These are phyloP conservation scores for Itoplectis maculator DNA, from an alignment of 2,888 invertebrate species.

Conservation along the genomic window DNA sequence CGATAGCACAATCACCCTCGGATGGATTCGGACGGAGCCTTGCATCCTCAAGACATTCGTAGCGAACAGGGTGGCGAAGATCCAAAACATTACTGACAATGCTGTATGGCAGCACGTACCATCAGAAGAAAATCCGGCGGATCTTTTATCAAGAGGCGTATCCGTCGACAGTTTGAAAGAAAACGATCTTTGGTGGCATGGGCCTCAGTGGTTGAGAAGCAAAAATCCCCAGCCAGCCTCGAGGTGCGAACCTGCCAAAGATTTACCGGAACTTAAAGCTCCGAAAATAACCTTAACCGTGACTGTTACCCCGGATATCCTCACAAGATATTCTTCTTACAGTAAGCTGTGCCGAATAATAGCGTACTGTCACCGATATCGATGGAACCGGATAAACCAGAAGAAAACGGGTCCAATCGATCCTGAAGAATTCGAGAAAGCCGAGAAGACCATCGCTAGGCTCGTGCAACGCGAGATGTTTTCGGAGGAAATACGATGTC, in stretches of 20 bases:
- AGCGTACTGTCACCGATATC: background rate
- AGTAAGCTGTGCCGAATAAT: slow-evolving; percentile 1
- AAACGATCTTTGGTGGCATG: slow-evolving; percentile 13
- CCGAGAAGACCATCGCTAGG: slow-evolving; percentile 3
- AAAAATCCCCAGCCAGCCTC: background rate
- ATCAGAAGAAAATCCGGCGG: slow-evolving; percentile 23
- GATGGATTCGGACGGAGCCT: slow-evolving; percentile 3
- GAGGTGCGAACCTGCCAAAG: background rate
- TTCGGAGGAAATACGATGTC: background rate
- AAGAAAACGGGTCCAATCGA: background rate
- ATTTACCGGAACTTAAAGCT: slow-evolving; percentile 16
- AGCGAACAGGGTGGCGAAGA: slow-evolving; percentile 5
- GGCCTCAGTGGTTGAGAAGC: background rate
- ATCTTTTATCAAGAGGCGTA: slow-evolving; percentile 24
- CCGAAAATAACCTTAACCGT: background rate
- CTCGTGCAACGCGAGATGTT: background rate
- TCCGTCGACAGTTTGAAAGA: background rate
- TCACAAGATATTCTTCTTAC: slow-evolving; percentile 4
- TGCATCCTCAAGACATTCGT: slow-evolving; percentile 29
- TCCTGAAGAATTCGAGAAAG: background rate
- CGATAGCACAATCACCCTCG: background rate
- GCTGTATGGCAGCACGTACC: slow-evolving; percentile 21
- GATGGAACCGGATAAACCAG: background rate
- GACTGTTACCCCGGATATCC: background rate
- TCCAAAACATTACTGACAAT: slow-evolving; percentile 9